Evolutionary conservation across 2,888 invertebrate species (phyloP), one percentile per base, ranked within the genome.

Genomic region (Catocala fraxini): DNA sequence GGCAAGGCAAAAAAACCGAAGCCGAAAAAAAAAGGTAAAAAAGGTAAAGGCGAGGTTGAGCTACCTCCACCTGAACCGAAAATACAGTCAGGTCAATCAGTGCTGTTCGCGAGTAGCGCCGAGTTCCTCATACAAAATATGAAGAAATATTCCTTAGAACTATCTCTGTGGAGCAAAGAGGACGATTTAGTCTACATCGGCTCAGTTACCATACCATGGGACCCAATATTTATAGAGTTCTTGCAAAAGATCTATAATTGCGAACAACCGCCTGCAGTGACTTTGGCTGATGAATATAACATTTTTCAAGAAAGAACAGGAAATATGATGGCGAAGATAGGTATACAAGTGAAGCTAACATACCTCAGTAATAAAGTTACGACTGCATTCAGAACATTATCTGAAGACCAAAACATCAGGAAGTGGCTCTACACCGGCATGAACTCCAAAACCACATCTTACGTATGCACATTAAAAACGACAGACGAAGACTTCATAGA

Each of bases 151-250:
- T 89, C 92, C 0, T 34, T 93, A 68, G 88, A 90, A 64, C 52
- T 93, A 5, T 92, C 93, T 0, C 67, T 94, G 15, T 94, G 93
- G 93, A 92, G 88, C 66, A 92, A 92, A 68, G 93, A 93, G 74
- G 91, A 93, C 11, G 83, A 85, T 64, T 79, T 89, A 35, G 78
- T 80, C 1, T 90, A 79, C 58, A 92, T 93, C n/a, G 94, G 93
- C 0, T 71, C 85, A 1, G 83, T 79, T 10, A 59, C 65, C 3
- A 85, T 94, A 48, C 88, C 89, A 0, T 94, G 94, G 94, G 93
- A 94, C 85, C 6, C 66, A 71, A 35, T 93, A 90, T 72, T 45
- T 86, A n/a, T 68, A 71, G 42, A 92, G 87, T 70, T 82, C 93
- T 65, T 39, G 2, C 79, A 88, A 69, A 79, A 77, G 51, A 82